Base-by-base conservation (phyloP, 1,140 invertebrate species). In the Microvelia longipes region DNA sequence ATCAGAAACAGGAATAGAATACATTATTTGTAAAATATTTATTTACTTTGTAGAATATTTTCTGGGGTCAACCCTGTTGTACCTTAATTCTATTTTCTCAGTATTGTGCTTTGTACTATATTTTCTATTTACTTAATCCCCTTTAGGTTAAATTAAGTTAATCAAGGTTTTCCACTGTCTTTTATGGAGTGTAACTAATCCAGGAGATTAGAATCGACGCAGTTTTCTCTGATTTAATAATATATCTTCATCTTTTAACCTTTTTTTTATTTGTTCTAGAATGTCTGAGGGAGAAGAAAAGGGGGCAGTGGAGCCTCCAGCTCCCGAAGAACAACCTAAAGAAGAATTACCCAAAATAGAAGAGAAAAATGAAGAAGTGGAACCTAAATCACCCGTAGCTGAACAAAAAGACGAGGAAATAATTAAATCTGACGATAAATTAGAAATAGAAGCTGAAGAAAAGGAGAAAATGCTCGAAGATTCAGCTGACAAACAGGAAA, bases 381-480 rank as follows among this genome's bases (percentile, higher is more conserved):
- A 24, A 24, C 11, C 11, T 19, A 11, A 11, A 11, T 60, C 35
- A 11, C 19, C 35, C 11, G 35, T 11, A 60, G 35, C 11, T 11
- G 35, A 60, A 60, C 19, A 19, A 19, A 60, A 60, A 60, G 25
- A 64, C 5, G 62, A 64, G 14, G 72, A 73, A 15, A 60, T 70
- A 19, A 78, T 81, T 73, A 85, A 86, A 77, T 87, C 83, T 35
- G 81, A 85, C 70, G 87, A 89, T 76, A 88, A 89, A 75, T 84
- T 87, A 75, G 85, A 87, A 77, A 88, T 88, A 65, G 86, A 87
- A 73, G 80, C 82, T 28, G 88, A 89, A 75, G 88, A 89, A 74
- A 81, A 85, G 67, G 86, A 89, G 79, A 83, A 87, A 73, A 88
- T 88, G 84, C 74, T 88, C 73, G 82, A 79, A 28, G 85, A 86